Base-by-base conservation (phyloP, 2,113 vertebrate genomes). In the Ornithorhynchus anatinus region DNA sequence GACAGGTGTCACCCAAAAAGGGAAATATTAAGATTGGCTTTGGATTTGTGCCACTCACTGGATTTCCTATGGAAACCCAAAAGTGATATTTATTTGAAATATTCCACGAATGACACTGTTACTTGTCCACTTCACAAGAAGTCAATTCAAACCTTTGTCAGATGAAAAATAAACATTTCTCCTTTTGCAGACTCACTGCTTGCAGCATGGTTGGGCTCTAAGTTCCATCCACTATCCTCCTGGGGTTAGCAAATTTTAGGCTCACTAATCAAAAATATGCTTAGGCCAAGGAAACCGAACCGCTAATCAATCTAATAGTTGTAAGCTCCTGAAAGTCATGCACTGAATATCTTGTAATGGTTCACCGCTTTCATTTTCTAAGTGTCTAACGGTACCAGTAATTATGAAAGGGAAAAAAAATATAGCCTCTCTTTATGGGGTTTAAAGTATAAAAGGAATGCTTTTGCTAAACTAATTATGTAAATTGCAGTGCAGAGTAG, bases 361-460 rank as follows among this genome's bases (percentile, higher is more conserved):
- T 44, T 0, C 1, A 11, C 2, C 72, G 10, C 12, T 75, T n/a
- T 77, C 45, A 84, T 79, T 56, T 64, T 9, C 35, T 8, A 74
- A 79, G 4, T 47, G 8, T 62, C n/a, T 80, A 65, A 83, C 52
- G 23, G n/a, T 54, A 69, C 42, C 35, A 75, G 19, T 72, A 81
- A 83, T 81, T 42, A 82, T 16, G 2, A 72, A 60, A 40, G 4
- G 65, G 47, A 36, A 40, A 50, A 50, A 20, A 63, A 79, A 60
- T 33, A 25, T 7, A 31, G n/a, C 15, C 10, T n/a, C 15, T 68
- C 17, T 52, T 70, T 32, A 14, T 47, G 50, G 27, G 64, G 6
- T 2, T 67, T 15, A 64, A 83, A 74, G 4, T n/a, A 23, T 52
- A 8, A 82, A 84, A 70, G 27, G 1, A 4, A 7, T 72, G 12